Evolutionary conservation across 2,888 invertebrate species (phyloP), one percentile per base, ranked within the genome.

Genomic region (Lagria hirta): DNA sequence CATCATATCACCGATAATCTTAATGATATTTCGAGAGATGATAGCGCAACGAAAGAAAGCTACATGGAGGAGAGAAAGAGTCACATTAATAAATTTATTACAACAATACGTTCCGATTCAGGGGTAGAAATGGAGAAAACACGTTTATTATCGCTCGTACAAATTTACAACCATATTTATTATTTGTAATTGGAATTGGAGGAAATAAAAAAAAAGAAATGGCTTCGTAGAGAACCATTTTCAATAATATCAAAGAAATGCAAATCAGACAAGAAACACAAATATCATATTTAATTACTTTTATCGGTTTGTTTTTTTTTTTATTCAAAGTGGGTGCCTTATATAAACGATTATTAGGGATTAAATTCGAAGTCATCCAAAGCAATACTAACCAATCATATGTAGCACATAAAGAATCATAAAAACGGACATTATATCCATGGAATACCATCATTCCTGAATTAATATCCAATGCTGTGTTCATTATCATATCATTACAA

Each of bases 331-430:
- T 11, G 27, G 6, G 26, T 23, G 7, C 24, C 30, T 38, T 29
- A 34, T 35, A 28, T 28, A 29, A 34, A 54, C 47, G 49, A 48
- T 43, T 52, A 50, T 52, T 52, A 48, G 51, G 55, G 58, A 57
- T 57, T 56, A 52, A 53, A 52, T 56, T 58, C 56, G 48, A 46
- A 47, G 51, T 40, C 45, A 34, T 49, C 38, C 52, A 50, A 32
- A 51, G 62, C 62, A 60, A 70, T 71, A 66, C 62, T 68, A 70
- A 72, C 71, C 71, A 71, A 72, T 72, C 71, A 72, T 71, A 61
- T 69, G 67, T 66, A 71, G 63, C 70, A 58, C 70, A 72, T 72
- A 72, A 72, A 72, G 62, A 70, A 70, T 65, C 69, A 71, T 71
- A 72, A 71, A 71, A 69, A 62, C 64, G 57, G 68, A 69, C 71